Conservation (phyloP, 2,888 invertebrate genomes). For the Chirona hameri region DNA sequence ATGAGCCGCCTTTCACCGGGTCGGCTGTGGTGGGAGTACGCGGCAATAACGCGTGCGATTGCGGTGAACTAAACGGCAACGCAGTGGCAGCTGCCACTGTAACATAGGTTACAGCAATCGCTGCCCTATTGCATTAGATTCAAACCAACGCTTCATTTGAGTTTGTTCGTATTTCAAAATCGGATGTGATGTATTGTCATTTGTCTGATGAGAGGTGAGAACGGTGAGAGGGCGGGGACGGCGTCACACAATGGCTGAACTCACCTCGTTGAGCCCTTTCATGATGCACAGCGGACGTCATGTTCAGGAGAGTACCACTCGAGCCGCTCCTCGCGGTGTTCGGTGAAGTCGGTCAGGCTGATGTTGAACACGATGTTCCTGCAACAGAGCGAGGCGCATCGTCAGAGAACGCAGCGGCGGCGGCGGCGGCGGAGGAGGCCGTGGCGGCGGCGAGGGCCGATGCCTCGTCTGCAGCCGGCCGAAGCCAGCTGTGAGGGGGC, state of each 20-base stretch:
- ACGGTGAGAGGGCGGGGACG: not conserved
- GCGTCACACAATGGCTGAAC: conserved; percentile 33
- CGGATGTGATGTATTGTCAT: too few relatives aligned
- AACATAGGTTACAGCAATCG: too few relatives aligned
- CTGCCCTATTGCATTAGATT: too few relatives aligned
- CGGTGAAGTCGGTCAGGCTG: conserved; percentile 76
- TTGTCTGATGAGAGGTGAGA: too few relatives aligned
- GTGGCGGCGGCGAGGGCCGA: not conserved
- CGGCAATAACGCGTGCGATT: not conserved
- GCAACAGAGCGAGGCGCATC: conserved; percentile 42
- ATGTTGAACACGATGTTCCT: conserved; percentile 89
- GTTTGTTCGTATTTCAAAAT: too few relatives aligned
- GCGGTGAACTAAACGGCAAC: not conserved
- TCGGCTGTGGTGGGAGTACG: not conserved
- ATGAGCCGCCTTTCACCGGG: too few relatives aligned
- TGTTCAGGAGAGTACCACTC: conserved; percentile 66
- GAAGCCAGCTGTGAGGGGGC: not conserved
- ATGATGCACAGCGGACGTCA: conserved; percentile 25
- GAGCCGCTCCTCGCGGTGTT: conserved; percentile 65
- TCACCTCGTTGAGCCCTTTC: conserved; percentile 52
- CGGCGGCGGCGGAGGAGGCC: not conserved
- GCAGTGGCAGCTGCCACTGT: too few relatives aligned
- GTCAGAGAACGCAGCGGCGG: not conserved
- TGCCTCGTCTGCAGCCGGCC: not conserved
- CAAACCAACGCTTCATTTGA: too few relatives aligned